Evolutionary conservation across 2,797 vertebrate genomes (phyloP), one percentile per base, ranked within the genome.

Genomic region (Danio albolineatus): DNA sequence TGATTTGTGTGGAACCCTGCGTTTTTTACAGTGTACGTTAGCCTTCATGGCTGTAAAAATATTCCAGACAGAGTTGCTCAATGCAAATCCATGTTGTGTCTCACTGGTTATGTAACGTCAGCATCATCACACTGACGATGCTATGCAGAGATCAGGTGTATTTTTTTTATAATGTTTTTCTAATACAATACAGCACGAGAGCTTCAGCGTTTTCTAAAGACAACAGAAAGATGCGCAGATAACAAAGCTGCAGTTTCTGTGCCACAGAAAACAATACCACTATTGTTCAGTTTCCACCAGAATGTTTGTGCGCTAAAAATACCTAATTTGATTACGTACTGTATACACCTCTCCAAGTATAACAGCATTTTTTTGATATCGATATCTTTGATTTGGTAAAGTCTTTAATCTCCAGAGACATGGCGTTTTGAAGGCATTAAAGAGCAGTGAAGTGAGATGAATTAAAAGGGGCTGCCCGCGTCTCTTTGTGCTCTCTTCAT

Each of bases 271-370:
- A 93, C 91, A 94, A 93, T 90, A 56, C 84, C 64, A 73, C 83
- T 57, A 90, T 91, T 94, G 92, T 94, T 84, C 80, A 80, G 44
- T 80, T 44, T 10, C 79, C 85, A 82, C 87, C 85, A 88, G 78
- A 86, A 88, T 62, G 48, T 7, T 1, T 53, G 2, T 56, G 13
- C 72, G 39, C 41, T 54, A 61, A 28, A 69, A 70, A 14, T 12
- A 56, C 6, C 21, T 36, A 9, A 57, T 66, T 46, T 19, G 28
- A 56, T 38, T 56, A 28, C 19, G 21, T 41, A 2, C 28, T 9
- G 8, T 12, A 39, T 16, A n/a, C 39, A 13, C 17, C 54, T 44
- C 19, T 9, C 10, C 28, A 46, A 44, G 41, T 59, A 48, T 19
- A 14, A 39, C n/a, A 19, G 6, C 4, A 17, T 28, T 1, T 65